A percentile compares a stretch with the other conserved stretches of the same genome.
Conservation (phyloP, 2,113 vertebrate species). For the Muntiacus muntjak region DNA sequence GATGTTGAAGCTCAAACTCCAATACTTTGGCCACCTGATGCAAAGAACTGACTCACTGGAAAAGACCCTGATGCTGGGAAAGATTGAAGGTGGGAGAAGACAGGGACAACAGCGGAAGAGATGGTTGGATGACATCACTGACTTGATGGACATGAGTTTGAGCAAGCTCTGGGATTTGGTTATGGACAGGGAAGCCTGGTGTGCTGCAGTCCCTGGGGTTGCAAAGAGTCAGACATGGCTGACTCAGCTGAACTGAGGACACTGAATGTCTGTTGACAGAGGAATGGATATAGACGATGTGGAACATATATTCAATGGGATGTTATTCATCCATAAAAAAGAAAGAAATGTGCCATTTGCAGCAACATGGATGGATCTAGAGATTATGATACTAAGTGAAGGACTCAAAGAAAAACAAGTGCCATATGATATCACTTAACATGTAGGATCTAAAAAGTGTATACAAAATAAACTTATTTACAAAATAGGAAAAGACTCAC, state of each 20-base stretch:
- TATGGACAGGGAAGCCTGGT: background rate
- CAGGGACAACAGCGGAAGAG: rapidly evolving
- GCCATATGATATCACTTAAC: background rate
- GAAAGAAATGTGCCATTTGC: background rate
- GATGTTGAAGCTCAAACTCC: background rate
- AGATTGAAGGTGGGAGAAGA: background rate
- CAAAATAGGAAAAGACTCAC: background rate
- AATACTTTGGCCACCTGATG: background rate
- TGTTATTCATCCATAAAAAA: background rate
- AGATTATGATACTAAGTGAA: background rate
- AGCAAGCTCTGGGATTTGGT: rapidly evolving
- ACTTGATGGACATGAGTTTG: background rate
- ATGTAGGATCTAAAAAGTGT: background rate
- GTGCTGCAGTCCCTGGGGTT: background rate
- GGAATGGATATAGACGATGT: background rate
- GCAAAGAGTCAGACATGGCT: background rate
- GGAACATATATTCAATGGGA: background rate
- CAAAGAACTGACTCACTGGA: background rate
- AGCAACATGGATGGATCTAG: background rate
- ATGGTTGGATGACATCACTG: background rate
- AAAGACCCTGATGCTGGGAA: background rate
- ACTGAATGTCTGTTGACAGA: background rate
- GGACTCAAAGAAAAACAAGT: background rate
- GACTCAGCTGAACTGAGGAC: background rate
- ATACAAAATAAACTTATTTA: background rate